phyloP scores from a whole-genome alignment of 2,113 vertebrate species.

The Rhinichthys klamathensis region DNA sequence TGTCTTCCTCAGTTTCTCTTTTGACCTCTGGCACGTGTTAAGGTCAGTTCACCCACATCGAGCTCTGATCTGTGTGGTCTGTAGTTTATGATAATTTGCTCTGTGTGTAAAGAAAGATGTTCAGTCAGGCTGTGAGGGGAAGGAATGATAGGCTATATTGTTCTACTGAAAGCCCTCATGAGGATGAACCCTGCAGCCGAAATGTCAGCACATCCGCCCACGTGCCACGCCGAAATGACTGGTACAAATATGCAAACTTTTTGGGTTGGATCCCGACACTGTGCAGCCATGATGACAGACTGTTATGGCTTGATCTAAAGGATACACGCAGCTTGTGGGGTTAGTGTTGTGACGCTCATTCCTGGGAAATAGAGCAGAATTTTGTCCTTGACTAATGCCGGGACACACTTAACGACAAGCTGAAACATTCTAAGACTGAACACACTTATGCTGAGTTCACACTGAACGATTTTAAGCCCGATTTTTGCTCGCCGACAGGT shows the following conservation, averaged over 20 bases:
- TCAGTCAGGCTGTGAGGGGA: slow-evolving; percentile 38
- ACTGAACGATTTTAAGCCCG: no score
- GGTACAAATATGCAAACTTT: slow-evolving; percentile 29
- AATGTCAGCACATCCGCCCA: slow-evolving; percentile 51
- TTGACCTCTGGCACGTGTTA: slow-evolving; percentile 19
- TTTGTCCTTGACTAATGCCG: neutral
- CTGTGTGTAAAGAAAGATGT: neutral
- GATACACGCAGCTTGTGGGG: neutral
- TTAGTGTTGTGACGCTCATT: neutral
- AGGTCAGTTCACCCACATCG: slow-evolving; percentile 7
- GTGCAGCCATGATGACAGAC: neutral
- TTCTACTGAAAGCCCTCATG: slow-evolving; percentile 28
- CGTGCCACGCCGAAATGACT: slow-evolving; percentile 15
- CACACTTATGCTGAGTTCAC: no score
- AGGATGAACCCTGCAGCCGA: slow-evolving; percentile 41
- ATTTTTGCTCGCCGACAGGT: no score
- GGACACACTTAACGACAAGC: no score
- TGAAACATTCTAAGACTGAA: no score
- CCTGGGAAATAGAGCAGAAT: slow-evolving; percentile 23
- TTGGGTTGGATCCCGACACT: neutral
- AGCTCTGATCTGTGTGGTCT: slow-evolving; percentile 27
- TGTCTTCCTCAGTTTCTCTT: slow-evolving; percentile 5
- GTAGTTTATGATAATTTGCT: slow-evolving; percentile 15
- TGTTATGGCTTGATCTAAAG: slow-evolving; percentile 39
- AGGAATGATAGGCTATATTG: slow-evolving; percentile 51